Evolutionary conservation across 2,888 invertebrate species (phyloP), one percentile per base, ranked within the genome.

Genomic region (Drosophila anomalata): DNA sequence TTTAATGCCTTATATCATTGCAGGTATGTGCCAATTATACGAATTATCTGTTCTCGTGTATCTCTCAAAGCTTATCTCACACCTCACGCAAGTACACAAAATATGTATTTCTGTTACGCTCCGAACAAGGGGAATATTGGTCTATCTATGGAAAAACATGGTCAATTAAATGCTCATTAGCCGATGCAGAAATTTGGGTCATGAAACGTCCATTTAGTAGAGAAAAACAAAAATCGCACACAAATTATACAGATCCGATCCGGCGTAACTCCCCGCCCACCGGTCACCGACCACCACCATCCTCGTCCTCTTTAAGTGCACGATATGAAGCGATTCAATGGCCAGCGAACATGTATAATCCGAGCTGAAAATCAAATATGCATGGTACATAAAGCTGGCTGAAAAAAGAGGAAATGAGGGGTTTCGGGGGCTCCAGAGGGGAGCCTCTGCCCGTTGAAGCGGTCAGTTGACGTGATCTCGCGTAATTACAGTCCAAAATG

Each of bases 401-500:
- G 8, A 9, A 6, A 3, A 26, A 29, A n/a, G 4, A 0, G 4
- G 26, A 36, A 36, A 26, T 20, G 60, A 14, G 17, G 33, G 41
- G 22, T 14, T 36, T 51, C 39, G 36, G 50, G 20, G 31, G 50
- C n/a, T 44, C 8, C 12, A 29, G 33, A 44, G 39, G 36, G 55
- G 39, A 14, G 48, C 39, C 70, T 76, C 81, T 82, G 69, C 69
- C 48, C 73, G 69, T 54, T 79, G 52, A 67, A 79, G 73, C 82
- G 79, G 72, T 74, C 75, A 78, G 70, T 60, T 81, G 76, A 76
- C 82, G 82, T 85, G 83, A 72, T 74, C 62, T 73, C 55, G 70
- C 76, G 78, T 87, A 87, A 84, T 84, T 84, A 87, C 71, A 68
- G 77, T 74, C 66, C 66, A 57, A 77, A 86, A 81, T 83, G 78